Evolutionary conservation across 2,797 vertebrate species (phyloP).

Genomic region (Tokudaia muenninki): DNA sequence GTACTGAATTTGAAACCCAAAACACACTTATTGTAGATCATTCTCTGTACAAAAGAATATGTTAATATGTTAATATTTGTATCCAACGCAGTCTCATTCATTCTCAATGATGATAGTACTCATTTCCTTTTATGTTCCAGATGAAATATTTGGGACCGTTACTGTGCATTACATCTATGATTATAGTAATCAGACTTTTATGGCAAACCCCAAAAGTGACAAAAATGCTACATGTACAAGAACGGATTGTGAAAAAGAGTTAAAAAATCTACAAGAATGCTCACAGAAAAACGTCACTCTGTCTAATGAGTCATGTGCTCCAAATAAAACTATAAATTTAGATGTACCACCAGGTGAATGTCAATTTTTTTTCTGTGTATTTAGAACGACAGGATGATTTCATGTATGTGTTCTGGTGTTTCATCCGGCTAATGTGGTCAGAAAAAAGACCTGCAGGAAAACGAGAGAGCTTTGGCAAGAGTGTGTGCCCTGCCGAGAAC

Average conservation of each 20-base stretch:
- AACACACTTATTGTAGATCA: not conserved
- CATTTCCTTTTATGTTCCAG: conserved; percentile 48
- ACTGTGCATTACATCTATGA: fast-evolving
- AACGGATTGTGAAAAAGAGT: fast-evolving
- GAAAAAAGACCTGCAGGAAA: not conserved
- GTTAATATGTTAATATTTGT: not conserved
- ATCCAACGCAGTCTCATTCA: not conserved
- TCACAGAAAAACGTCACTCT: fast-evolving
- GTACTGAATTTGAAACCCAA: not conserved
- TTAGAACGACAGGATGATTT: fast-evolving
- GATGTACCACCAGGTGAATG: conserved; percentile 72
- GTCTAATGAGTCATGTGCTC: fast-evolving
- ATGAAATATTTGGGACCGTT: fast-evolving
- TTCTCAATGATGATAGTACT: not conserved
- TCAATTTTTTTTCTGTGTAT: not conserved
- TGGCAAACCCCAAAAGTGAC: fast-evolving
- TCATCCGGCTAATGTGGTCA: not conserved
- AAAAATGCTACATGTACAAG: fast-evolving
- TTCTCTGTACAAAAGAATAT: not conserved
- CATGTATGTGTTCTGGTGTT: fast-evolving
- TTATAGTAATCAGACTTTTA: fast-evolving
- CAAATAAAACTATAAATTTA: fast-evolving
- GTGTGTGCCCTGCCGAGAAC: no score
- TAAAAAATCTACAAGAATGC: fast-evolving
- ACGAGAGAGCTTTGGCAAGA: not conserved